Evolutionary conservation across 92 coral and sea anemone genomes (phyloP).

Genomic region (Chrysogorgia sp.): DNA sequence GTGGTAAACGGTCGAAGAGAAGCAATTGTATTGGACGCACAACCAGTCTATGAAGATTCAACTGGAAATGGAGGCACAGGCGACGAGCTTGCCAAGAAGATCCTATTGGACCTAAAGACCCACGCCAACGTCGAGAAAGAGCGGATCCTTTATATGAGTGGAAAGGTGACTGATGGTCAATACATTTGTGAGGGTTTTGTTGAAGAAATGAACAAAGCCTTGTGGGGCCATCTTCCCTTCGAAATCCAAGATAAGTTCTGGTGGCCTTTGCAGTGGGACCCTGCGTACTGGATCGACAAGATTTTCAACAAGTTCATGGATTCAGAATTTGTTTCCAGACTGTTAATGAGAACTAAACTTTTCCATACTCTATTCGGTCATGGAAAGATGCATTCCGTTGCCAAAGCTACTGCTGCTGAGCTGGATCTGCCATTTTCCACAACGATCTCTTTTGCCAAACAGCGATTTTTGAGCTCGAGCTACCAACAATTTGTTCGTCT

Average conservation of each 20-base stretch:
- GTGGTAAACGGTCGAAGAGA: slow-evolving; percentile 14
- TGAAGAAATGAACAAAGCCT: slow-evolving; percentile 15
- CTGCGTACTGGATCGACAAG: slow-evolving; percentile 15
- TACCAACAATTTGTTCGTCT: slow-evolving; percentile 14
- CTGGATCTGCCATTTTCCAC: slow-evolving; percentile 13
- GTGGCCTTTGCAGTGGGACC: slow-evolving; percentile 30
- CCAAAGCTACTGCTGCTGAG: slow-evolving; percentile 11
- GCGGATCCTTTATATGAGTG: not conserved
- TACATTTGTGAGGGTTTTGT: not conserved
- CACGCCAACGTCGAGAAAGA: not conserved
- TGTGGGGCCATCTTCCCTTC: slow-evolving; percentile 11
- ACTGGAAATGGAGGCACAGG: slow-evolving; percentile 16
- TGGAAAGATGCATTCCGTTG: slow-evolving; percentile 30
- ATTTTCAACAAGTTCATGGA: not conserved
- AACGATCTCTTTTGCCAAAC: slow-evolving; percentile 17
- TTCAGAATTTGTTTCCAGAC: not conserved
- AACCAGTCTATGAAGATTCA: not conserved
- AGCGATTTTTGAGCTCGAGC: slow-evolving; percentile 16
- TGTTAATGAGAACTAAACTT: slow-evolving; percentile 1
- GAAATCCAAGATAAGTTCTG: not conserved
- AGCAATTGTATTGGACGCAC: slow-evolving; percentile 8
- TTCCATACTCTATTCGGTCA: not conserved
- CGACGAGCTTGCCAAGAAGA: slow-evolving; percentile 6
- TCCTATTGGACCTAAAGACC: not conserved
- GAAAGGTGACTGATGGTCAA: slow-evolving; percentile 17